Evolutionary conservation across 2,113 vertebrate genomes (phyloP).

Genomic region (Takifugu flavidus): DNA sequence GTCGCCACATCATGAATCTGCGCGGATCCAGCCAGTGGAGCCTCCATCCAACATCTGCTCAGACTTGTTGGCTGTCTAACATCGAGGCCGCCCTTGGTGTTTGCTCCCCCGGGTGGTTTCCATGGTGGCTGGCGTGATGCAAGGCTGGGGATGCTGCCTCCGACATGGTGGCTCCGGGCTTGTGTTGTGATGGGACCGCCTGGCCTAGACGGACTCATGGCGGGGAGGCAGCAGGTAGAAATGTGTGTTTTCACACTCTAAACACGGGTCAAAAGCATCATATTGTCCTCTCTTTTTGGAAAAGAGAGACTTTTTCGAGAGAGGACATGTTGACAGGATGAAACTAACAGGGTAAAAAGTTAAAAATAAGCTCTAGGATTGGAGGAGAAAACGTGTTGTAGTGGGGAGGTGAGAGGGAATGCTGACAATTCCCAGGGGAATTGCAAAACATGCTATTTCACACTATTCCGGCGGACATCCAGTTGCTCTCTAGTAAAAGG

Average conservation of each 20-base stretch:
- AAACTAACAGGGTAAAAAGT: slow-evolving; percentile 4
- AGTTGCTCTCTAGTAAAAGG: too few species aligned
- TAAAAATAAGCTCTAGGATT: too few species aligned
- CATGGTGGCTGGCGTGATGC: slow-evolving; percentile 11
- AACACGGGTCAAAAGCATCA: background rate
- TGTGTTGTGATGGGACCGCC: slow-evolving; percentile 39
- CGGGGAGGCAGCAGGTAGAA: slow-evolving; percentile 28
- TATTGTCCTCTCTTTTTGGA: slow-evolving; percentile 7
- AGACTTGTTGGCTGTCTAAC: slow-evolving; percentile 3
- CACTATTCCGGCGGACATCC: too few species aligned
- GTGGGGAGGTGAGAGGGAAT: too few species aligned
- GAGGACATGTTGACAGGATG: background rate
- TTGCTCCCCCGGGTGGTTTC: background rate
- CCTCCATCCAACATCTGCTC: slow-evolving; percentile 27
- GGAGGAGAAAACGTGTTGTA: too few species aligned
- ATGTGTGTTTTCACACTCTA: background rate
- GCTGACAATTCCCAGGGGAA: too few species aligned
- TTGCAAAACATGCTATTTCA: too few species aligned
- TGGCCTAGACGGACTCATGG: slow-evolving; percentile 51
- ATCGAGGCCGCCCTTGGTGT: background rate
- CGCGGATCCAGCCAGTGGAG: slow-evolving; percentile 38
- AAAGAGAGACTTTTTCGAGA: too few species aligned
- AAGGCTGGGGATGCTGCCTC: slow-evolving; percentile 9
- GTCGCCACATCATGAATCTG: slow-evolving; percentile 36
- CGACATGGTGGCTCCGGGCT: slow-evolving; percentile 37